phyloP scores from a whole-genome alignment of 2,888 invertebrate genomes.

The Plagodis dolabraria region DNA sequence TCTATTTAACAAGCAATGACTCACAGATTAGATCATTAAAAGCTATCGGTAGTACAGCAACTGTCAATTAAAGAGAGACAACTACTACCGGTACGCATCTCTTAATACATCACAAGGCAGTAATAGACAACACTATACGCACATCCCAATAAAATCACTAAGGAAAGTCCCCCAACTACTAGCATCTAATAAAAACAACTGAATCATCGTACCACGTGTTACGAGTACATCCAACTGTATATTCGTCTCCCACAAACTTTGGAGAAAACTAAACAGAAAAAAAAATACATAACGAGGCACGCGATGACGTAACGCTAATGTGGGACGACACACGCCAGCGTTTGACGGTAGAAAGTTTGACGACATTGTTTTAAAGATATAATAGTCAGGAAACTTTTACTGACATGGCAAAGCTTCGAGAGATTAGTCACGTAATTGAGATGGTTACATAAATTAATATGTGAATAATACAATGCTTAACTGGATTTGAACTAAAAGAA shows the following conservation, averaged over 20 bases:
- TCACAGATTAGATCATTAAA: no score
- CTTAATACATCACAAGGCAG: no score
- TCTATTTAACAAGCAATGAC: no score
- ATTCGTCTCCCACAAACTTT: conserved; percentile 6
- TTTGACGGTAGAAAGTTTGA: conserved; percentile 53
- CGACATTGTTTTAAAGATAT: conserved; percentile 50
- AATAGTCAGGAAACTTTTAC: conserved; percentile 27
- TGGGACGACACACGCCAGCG: conserved; percentile 46
- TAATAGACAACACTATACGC: neutral
- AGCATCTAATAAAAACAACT: neutral
- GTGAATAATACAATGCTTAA: no score
- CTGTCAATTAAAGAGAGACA: no score
- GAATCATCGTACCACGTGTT: conserved; percentile 15
- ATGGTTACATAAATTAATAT: neutral
- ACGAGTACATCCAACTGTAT: conserved; percentile 12
- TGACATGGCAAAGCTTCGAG: conserved; percentile 6
- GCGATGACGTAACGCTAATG: conserved; percentile 53
- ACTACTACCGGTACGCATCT: no score
- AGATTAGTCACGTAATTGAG: conserved; percentile 12
- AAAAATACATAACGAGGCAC: conserved; percentile 17
- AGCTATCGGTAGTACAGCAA: no score
- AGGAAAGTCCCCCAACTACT: neutral
- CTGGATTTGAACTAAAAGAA: no score
- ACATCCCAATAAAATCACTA: neutral
- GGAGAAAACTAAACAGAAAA: conserved; percentile 39